Evolutionary conservation across 2,113 vertebrate species (phyloP).

Genomic region (Dendropsophus ebraccatus): DNA sequence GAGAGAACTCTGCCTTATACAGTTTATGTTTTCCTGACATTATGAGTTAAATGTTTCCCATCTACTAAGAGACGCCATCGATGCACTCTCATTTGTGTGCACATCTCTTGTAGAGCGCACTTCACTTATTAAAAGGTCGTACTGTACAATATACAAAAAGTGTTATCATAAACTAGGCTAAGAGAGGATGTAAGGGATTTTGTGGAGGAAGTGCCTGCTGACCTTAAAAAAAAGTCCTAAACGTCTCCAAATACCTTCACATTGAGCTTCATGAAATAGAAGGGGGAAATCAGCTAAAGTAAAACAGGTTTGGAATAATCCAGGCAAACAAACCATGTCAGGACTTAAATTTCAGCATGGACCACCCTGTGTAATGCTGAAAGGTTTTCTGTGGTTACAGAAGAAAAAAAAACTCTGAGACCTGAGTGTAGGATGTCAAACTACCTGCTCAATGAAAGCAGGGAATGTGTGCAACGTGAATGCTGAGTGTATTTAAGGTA

Average conservation of each 20-base stretch:
- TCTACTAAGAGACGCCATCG: not conserved
- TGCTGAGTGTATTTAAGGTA: not conserved
- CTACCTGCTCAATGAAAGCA: slow-evolving; percentile 32
- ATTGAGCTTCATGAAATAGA: slow-evolving; percentile 41
- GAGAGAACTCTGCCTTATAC: too few species aligned
- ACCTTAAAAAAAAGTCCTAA: slow-evolving; percentile 53
- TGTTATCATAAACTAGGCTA: slow-evolving; percentile 66
- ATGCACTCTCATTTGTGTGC: not conserved
- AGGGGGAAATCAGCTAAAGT: slow-evolving; percentile 29
- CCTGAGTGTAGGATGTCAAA: not conserved
- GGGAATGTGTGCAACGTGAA: not conserved
- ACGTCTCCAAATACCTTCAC: slow-evolving; percentile 52
- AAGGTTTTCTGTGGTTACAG: slow-evolving; percentile 44
- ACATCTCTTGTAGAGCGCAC: not conserved
- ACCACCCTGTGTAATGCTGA: slow-evolving; percentile 46
- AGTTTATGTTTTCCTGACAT: not conserved
- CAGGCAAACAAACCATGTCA: slow-evolving; percentile 59
- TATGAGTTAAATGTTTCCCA: not conserved
- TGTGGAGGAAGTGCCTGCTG: slow-evolving; percentile 65
- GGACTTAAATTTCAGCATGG: slow-evolving; percentile 49
- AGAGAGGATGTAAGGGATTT: slow-evolving; percentile 69
- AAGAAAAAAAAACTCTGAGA: not conserved
- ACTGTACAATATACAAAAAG: slow-evolving; percentile 55
- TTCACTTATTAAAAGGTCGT: slow-evolving; percentile 62
- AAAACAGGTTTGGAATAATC: slow-evolving; percentile 60